phyloP scores from a whole-genome alignment of 2,797 vertebrate species.

The Coccyzus lansbergi region DNA sequence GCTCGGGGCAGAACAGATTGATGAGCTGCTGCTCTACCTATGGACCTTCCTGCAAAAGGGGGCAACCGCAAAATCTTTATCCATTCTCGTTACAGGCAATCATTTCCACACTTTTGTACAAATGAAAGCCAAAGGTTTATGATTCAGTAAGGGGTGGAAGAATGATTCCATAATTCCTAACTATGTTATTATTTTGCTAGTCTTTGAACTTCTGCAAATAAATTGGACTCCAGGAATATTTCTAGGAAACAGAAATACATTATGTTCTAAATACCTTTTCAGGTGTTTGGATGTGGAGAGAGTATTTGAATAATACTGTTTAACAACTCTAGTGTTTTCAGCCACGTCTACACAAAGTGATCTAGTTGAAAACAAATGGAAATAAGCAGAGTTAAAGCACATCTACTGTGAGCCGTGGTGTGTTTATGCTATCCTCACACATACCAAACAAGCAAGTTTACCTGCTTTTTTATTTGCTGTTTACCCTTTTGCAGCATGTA shows the following conservation, averaged over 20 bases:
- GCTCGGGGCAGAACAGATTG: background rate
- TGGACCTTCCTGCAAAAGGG: background rate
- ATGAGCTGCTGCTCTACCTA: background rate
- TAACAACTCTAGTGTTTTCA: background rate
- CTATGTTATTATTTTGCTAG: background rate
- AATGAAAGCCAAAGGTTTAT: background rate
- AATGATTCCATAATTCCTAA: background rate
- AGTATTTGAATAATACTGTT: background rate
- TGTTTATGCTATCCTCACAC: slow-evolving; percentile 30
- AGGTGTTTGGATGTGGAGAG: background rate
- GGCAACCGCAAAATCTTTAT: background rate
- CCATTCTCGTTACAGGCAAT: background rate
- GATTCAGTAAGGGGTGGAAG: background rate
- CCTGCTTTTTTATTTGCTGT: slow-evolving; percentile 46
- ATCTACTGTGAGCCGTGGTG: background rate
- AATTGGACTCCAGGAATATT: background rate
- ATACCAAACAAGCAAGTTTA: slow-evolving; percentile 55
- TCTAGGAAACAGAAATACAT: background rate
- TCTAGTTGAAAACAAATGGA: slow-evolving; percentile 27
- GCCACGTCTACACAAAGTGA: background rate
- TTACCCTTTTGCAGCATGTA: background rate
- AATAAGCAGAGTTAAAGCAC: slow-evolving; percentile 13
- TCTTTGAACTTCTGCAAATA: background rate
- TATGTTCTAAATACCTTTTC: background rate
- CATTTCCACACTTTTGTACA: background rate